phyloP scores from a whole-genome alignment of 2,797 vertebrate species.

The Chloroceryle inda region DNA sequence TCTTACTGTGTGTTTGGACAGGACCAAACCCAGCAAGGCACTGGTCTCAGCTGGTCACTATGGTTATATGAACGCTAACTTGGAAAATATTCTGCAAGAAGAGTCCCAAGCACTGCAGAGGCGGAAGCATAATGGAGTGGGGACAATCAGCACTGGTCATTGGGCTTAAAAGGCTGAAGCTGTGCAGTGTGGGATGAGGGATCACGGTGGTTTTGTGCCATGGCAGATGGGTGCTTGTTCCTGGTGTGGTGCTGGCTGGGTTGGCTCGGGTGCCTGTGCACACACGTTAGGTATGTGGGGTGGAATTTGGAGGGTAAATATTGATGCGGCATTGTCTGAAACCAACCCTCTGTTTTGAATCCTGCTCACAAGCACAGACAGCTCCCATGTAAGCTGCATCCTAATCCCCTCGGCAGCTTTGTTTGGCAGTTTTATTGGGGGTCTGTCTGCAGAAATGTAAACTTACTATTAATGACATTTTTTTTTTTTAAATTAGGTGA shows the following conservation, averaged over 20 bases:
- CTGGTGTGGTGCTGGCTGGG: not conserved
- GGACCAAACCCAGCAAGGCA: not conserved
- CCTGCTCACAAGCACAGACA: constrained; percentile 19
- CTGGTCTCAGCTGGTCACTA: not conserved
- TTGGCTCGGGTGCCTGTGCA: not conserved
- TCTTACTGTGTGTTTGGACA: not conserved
- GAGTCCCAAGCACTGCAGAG: not conserved
- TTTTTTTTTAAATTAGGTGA: constrained; percentile 83
- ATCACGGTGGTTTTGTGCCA: not conserved
- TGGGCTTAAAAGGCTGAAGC: not conserved
- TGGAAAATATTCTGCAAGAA: not conserved
- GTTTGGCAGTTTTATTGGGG: constrained; percentile 33
- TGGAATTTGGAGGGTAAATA: constrained; percentile 62
- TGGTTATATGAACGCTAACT: not conserved
- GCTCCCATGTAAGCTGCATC: constrained; percentile 29
- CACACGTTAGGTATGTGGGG: not conserved
- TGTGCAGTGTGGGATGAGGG: not conserved
- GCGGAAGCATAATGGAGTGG: not conserved
- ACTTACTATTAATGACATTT: constrained; percentile 36
- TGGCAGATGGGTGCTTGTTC: not conserved
- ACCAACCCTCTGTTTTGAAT: constrained; percentile 44
- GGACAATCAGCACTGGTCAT: not conserved
- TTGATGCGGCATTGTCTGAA: constrained; percentile 32
- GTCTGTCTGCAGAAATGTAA: constrained; percentile 44
- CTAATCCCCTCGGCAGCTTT: not conserved